These are phyloP conservation scores for Catharus fuscescens DNA, from an alignment of 2,113 vertebrate species.

Conservation along the genomic window DNA sequence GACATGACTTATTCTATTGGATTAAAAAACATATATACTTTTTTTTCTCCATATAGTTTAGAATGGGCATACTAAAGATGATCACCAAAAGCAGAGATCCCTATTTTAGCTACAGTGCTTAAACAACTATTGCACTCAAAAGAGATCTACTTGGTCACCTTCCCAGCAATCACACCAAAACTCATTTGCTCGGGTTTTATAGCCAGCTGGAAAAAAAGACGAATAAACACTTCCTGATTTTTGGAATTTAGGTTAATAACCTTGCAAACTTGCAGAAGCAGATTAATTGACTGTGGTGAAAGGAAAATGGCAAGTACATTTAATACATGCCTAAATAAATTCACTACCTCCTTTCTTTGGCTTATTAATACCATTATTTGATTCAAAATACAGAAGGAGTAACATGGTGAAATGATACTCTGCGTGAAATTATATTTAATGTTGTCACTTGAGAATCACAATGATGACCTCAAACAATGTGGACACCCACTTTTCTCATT, in stretches of 20 bases:
- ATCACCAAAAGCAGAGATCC: background rate
- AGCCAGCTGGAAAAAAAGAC: background rate
- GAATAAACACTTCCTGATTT: background rate
- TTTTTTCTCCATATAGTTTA: background rate
- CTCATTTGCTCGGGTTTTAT: background rate
- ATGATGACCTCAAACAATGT: background rate
- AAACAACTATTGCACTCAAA: background rate
- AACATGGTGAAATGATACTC: background rate
- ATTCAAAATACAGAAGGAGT: background rate
- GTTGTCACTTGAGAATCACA: background rate
- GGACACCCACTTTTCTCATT: background rate
- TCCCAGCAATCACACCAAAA: background rate
- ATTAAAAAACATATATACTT: background rate
- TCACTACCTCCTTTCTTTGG: background rate
- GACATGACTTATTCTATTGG: background rate
- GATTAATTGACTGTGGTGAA: background rate
- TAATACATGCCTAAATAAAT: background rate
- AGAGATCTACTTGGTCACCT: background rate
- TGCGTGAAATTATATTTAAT: background rate
- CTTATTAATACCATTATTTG: background rate
- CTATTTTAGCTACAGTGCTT: background rate
- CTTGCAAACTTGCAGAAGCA: background rate
- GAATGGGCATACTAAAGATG: background rate
- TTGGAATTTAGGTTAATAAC: background rate
- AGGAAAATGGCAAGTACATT: background rate